Evolutionary conservation across 2,888 invertebrate species (phyloP).

Genomic region (Ormia ochracea): DNA sequence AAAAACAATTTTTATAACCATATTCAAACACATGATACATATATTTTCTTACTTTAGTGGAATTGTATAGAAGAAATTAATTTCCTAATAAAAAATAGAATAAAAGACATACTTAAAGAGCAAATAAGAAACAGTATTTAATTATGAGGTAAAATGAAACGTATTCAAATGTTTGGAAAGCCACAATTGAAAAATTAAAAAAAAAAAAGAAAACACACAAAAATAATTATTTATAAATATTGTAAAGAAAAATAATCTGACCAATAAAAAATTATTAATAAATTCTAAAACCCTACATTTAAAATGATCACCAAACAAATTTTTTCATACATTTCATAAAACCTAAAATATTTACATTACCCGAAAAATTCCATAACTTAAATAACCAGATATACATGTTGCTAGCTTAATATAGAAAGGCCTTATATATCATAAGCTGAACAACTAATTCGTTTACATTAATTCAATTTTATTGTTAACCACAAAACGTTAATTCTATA

Average conservation of each 20-base stretch:
- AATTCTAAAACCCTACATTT: slow-evolving; percentile 51
- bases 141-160: neutral
- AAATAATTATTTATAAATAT: neutral
- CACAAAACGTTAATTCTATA: too few species aligned
- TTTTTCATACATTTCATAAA: slow-evolving; percentile 34
- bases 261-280: slow-evolving; percentile 50
- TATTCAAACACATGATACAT: slow-evolving; percentile 31
- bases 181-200: too few species aligned
- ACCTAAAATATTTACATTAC: slow-evolving; percentile 12
- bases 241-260: slow-evolving; percentile 48
- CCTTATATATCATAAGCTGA: too few species aligned
- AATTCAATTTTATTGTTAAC: too few species aligned
- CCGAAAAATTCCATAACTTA: slow-evolving; percentile 14
- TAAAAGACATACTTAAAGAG: neutral
- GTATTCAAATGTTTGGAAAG: neutral
- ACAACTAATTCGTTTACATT: too few species aligned
- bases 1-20: slow-evolving; percentile 10
- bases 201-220: neutral
- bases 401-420: too few species aligned
- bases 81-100: slow-evolving; percentile 1
- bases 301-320: slow-evolving; percentile 1
- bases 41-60: slow-evolving; percentile 30
- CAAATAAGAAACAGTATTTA: neutral
- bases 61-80: slow-evolving; percentile 26
- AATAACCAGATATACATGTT: too few species aligned